A percentile compares a stretch with the other conserved stretches of the same genome.
Evolutionary conservation across 2,113 vertebrate genomes (phyloP).

Genomic region (Odobenus rosmarus): DNA sequence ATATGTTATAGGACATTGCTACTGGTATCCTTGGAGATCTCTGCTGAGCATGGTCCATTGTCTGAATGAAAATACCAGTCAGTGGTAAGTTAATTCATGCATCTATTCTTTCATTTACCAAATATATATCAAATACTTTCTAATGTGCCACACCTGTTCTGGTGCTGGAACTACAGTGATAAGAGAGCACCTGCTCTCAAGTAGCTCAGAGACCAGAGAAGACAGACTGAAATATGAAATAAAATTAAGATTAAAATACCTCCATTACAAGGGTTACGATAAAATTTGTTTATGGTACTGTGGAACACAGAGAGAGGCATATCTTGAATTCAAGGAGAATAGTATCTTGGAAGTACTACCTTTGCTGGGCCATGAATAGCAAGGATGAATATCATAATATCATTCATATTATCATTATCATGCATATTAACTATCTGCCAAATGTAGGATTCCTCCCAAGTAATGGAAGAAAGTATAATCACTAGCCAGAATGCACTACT

Average conservation of each 20-base stretch:
- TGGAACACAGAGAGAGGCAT: not conserved
- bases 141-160: not conserved
- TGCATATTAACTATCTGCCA: not conserved
- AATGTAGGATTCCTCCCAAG: not conserved
- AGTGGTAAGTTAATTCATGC: not conserved
- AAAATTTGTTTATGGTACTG: not conserved
- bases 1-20: not conserved
- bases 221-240: not conserved
- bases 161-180: not conserved
- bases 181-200: not conserved
- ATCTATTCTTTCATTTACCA: slow-evolving; percentile 1
- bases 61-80: not conserved
- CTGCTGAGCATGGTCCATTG: not conserved
- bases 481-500: not conserved
- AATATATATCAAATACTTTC: not conserved
- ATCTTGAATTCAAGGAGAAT: not conserved
- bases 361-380: not conserved
- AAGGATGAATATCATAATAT: not conserved
- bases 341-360: not conserved
- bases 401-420: no score
- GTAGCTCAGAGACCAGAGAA: not conserved
- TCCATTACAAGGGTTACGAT: not conserved
- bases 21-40: not conserved
- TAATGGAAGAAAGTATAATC: not conserved
- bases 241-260: not conserved